phyloP scores from a whole-genome alignment of 2,797 vertebrate species.

The Sardinella longiceps region DNA sequence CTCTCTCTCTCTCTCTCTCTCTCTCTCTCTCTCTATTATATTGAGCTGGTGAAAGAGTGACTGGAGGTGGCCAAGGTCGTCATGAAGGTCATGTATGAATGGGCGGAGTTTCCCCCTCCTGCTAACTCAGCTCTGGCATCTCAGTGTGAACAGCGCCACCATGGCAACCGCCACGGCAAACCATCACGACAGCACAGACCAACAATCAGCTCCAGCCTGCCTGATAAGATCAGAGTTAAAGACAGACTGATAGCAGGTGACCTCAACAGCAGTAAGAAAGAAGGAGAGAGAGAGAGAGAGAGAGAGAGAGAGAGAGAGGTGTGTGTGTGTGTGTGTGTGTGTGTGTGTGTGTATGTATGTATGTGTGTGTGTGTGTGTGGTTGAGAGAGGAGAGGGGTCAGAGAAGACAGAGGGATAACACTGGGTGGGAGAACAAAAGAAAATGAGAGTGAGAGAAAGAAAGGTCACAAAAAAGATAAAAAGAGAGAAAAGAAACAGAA shows the following conservation, averaged over 20 bases:
- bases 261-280: not conserved
- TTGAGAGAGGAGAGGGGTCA: not conserved
- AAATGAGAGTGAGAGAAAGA: not conserved
- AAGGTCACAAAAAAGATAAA: not conserved
- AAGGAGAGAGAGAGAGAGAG: not conserved
- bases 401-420: not conserved
- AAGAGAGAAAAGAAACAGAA: not conserved
- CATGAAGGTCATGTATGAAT: not conserved
- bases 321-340: no score
- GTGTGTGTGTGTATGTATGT: no score
- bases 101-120: not conserved
- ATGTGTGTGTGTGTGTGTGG: no score
- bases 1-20: not conserved
- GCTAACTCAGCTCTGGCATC: not conserved
- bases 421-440: no score
- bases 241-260: not conserved
- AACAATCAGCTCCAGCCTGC: not conserved
- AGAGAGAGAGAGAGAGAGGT: not conserved
- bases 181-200: not conserved
- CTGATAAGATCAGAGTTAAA: constrained; percentile 21
- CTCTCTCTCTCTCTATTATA: not conserved
- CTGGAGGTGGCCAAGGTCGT: not conserved
- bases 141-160: not conserved
- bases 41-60: not conserved
- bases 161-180: not conserved